Percentiles rank a stretch among this genome's conserved stretches.
Conservation (phyloP, 2,888 invertebrate species). For the Brenthis daphne region DNA sequence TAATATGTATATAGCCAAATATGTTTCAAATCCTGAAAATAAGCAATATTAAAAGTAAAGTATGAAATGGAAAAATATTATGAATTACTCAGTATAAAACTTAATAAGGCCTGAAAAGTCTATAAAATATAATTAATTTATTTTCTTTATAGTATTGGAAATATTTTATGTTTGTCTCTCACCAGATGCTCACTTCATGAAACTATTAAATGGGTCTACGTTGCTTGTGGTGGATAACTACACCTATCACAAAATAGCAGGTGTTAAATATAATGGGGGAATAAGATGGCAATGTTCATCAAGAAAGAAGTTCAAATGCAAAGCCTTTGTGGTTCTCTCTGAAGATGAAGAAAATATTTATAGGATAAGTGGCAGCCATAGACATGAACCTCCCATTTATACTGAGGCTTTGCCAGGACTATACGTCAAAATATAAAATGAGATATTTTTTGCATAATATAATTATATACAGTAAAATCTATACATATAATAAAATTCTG, state of each 20-base stretch:
- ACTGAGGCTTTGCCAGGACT: constrained; percentile 14
- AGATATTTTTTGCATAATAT: no score
- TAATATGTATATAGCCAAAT: no score
- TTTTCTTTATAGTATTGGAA: no score
- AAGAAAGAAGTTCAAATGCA: constrained; percentile 41
- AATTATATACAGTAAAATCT: no score
- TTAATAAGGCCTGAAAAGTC: no score
- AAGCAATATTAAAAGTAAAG: no score
- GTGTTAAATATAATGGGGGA: constrained; percentile 37
- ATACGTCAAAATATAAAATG: neutral
- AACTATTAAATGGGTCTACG: constrained; percentile 39
- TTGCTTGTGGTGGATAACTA: constrained; percentile 44
- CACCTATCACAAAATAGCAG: constrained; percentile 45
- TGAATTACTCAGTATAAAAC: no score
- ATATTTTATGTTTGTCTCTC: neutral
- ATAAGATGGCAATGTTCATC: constrained; percentile 48
- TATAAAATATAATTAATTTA: no score
- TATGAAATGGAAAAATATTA: no score
- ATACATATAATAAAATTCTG: no score
- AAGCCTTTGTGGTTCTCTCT: constrained; percentile 40
- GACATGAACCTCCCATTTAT: constrained; percentile 41
- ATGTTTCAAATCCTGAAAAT: no score
- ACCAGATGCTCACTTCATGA: constrained; percentile 39
- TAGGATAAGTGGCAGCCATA: constrained; percentile 38
- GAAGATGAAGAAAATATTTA: constrained; percentile 37